A percentile compares a stretch with the other conserved stretches of the same genome.
These are phyloP conservation scores for Molossus alvarezi DNA, from an alignment of 2,797 vertebrate species.

Conservation along the genomic window DNA sequence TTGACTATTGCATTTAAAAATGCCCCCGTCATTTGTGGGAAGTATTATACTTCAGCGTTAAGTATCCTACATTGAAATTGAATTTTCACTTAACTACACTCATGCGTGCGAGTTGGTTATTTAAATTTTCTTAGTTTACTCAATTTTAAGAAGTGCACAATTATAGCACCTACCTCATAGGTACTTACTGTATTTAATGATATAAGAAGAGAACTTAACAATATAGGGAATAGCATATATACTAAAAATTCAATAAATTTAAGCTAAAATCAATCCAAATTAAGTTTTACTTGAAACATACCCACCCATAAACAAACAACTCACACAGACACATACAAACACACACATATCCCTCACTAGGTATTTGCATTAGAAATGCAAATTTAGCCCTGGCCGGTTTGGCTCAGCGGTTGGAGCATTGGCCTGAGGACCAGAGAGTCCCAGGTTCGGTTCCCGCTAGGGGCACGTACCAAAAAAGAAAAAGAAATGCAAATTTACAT, in stretches of 20 bases:
- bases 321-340: not conserved
- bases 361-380: slow-evolving; percentile 55
- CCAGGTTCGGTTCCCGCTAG: too few relatives aligned
- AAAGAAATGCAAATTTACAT: slow-evolving; percentile 33
- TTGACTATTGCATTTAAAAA: not conserved
- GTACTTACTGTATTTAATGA: not conserved
- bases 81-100: slow-evolving; percentile 4
- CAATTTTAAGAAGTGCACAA: not conserved
- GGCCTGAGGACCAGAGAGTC: too few relatives aligned
- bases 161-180: not conserved
- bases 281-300: not conserved
- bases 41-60: not conserved
- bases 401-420: too few relatives aligned
- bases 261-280: slow-evolving; percentile 23
- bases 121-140: not conserved
- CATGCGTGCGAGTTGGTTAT: not conserved
- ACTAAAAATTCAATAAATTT: slow-evolving; percentile 24
- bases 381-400: not conserved
- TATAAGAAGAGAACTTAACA: not conserved
- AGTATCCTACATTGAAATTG: not conserved
- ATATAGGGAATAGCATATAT: not conserved
- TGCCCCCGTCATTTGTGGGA: not conserved
- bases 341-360: not conserved
- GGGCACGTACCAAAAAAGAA: too few relatives aligned
- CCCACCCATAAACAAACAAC: not conserved